Percentiles rank a stretch among this genome's conserved stretches.
Evolutionary conservation across 2,797 vertebrate species (phyloP).

Genomic region (Pteronotus mesoamericanus): DNA sequence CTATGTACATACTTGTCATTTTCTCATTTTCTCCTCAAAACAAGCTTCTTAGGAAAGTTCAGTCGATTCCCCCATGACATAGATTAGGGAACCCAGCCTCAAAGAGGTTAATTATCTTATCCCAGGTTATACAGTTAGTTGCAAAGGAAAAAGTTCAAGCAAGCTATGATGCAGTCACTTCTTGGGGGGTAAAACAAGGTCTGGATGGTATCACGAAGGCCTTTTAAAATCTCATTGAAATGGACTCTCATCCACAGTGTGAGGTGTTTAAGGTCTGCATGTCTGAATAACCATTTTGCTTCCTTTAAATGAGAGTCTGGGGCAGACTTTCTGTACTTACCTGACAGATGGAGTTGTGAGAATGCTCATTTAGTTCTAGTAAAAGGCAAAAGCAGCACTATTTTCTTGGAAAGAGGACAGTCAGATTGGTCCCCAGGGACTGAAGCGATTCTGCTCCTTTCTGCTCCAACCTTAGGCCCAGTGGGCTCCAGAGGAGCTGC

Average conservation of each 20-base stretch:
- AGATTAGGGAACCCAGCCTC: background rate
- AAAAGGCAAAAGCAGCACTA: constrained; percentile 12
- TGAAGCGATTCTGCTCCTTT: background rate
- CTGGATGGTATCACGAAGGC: background rate
- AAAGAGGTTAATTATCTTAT: background rate
- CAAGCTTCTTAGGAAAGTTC: background rate
- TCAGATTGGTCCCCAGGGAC: background rate
- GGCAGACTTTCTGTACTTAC: background rate
- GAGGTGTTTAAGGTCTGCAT: background rate
- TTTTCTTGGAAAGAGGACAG: constrained; percentile 43
- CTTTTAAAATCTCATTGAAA: background rate
- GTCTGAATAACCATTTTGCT: background rate
- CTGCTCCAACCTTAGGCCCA: background rate
- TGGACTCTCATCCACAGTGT: background rate
- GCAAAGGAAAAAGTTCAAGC: background rate
- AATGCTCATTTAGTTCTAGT: background rate
- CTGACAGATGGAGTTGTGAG: background rate
- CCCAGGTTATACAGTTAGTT: background rate
- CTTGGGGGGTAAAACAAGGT: background rate
- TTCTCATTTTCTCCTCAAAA: background rate
- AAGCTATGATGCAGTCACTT: background rate
- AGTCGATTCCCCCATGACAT: background rate
- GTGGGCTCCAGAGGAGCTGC: background rate
- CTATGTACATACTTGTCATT: background rate
- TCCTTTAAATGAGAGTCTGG: background rate